A percentile compares a stretch with the other conserved stretches of the same genome.
Conservation (phyloP, 35 echinoderm and acorn worm genomes). For the Eucidaris tribuloides region DNA sequence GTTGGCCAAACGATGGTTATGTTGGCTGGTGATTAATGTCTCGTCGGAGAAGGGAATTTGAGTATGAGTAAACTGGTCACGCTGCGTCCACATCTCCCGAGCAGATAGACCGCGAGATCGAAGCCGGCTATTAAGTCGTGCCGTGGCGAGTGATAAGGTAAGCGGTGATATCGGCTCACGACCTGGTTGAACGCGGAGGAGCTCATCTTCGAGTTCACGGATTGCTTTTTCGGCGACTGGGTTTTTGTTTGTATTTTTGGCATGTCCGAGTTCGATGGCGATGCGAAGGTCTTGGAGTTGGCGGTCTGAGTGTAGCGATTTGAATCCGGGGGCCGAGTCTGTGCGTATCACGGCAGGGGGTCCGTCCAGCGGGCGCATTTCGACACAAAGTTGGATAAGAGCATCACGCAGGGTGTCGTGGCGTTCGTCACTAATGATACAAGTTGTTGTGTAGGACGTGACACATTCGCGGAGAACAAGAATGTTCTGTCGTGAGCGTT, state of each 20-base stretch:
- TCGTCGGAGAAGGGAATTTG: constrained; percentile 49
- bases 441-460: constrained; percentile 47
- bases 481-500: constrained; percentile 24
- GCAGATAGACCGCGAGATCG: constrained; percentile 50
- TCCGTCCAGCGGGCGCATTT: constrained; percentile 54
- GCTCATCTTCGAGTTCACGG: constrained; percentile 58
- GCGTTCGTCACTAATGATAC: constrained; percentile 49
- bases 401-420: constrained; percentile 46
- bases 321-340: constrained; percentile 44
- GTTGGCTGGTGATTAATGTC: constrained; percentile 34
- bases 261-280: constrained; percentile 40
- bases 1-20: constrained; percentile 20
- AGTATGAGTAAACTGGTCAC: constrained; percentile 62
- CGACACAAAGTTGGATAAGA: constrained; percentile 15
- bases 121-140: constrained; percentile 39
- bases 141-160: constrained; percentile 25
- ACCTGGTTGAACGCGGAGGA: constrained; percentile 17
- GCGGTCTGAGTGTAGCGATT: background rate
- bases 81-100: constrained; percentile 60
- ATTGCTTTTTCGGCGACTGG: constrained; percentile 62
- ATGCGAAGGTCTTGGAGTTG: constrained; percentile 41
- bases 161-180: constrained; percentile 29
- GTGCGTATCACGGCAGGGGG: constrained; percentile 50
- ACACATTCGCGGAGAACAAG: constrained; percentile 46
- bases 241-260: constrained; percentile 73